Evolutionary conservation across 2,888 invertebrate genomes (phyloP), one percentile per base, ranked within the genome.

Genomic region (Phalera bucephala): DNA sequence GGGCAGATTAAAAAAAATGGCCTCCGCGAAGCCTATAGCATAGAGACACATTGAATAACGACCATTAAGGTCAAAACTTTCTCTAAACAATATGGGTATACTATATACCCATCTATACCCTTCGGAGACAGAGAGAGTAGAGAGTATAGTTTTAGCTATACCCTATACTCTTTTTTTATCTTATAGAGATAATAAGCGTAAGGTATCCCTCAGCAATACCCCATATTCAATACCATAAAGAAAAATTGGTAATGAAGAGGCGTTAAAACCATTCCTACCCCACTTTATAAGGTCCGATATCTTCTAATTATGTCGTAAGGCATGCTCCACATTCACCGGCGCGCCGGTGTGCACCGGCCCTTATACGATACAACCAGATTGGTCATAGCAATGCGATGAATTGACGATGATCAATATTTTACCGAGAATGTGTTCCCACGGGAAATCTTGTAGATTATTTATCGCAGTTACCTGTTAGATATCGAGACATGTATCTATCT

Each of bases 251-350:
- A 52, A 47, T 51, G 42, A 54, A 33, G 33, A 45, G 54, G 54
- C 54, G 54, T 54, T 45, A 54, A 48, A 48, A 43, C 26, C 22
- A 40, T 50, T 37, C 38, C 38, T 29, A 25, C 20, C 45, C 34
- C 28, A 25, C 55, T 43, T 4, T 45, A 52, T 20, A 54, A 34
- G 54, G 42, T 2, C 9, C 2, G 6, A 34, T 15, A 37, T 43
- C 43, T 49, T 52, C 34, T 44, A 52, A 55, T 55, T 52, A 55
- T 45, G 47, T 56, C 45, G 50, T 56, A 50, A 55, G 36, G 50
- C 56, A 47, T 47, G 41, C 36, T 43, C 40, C 38, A 47, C 53
- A 56, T 56, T 37, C 50, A 13, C 9, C 33, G 12, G 6, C 25
- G 25, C 25, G 12, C 27, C 11, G 29, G 47, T 56, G 50, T 52